Base-by-base conservation (phyloP, 2,113 vertebrate species). In the Bombycilla garrulus region DNA sequence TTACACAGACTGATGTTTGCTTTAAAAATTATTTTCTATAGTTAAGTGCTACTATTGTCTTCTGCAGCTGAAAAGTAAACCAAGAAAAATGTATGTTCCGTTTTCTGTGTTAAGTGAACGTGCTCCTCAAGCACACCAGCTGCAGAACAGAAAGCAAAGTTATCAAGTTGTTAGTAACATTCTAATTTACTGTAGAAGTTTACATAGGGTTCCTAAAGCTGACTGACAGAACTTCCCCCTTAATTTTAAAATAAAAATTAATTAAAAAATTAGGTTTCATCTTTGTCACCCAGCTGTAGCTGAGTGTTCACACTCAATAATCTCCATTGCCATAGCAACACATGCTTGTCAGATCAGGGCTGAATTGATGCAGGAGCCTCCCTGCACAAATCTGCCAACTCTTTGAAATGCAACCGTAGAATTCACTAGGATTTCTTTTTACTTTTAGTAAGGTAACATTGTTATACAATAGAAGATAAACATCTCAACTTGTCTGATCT, bases 311-410 rank as follows among this genome's bases (percentile, higher is more conserved):
- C n/a, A 66, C 81, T 87, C 47, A 33, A 50, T 13, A 58, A 79
- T 61, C 70, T 53, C 50, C 73, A 74, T 95, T 91, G 67, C 92
- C 73, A 97, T 95, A 62, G 95, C 92, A 97, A 96, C 95, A n/a
- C 51, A n/a, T 18, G 36, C 80, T 45, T 93, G 69, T 90, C 80
- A 92, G 78, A 61, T 67, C 28, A 54, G 24, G 50, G 36, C 64
- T 81, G 73, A 92, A 60, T 8, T 33, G 35, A 64, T 57, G 67
- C 56, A 72, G 72, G 36, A 66, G 35, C 50, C 48, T 88, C 60
- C 26, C n/a, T 81, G 54, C 45, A 91, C 76, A 79, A 96, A 73
- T 50, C 79, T 86, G 74, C 84, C 48, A 48, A 72, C 8, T 26
- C 67, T 70, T 47, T 69, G 40, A 86, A 45, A 31, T 13, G 19